Conservation (phyloP, 2,888 invertebrate species). For the Cataglyphis livida region DNA sequence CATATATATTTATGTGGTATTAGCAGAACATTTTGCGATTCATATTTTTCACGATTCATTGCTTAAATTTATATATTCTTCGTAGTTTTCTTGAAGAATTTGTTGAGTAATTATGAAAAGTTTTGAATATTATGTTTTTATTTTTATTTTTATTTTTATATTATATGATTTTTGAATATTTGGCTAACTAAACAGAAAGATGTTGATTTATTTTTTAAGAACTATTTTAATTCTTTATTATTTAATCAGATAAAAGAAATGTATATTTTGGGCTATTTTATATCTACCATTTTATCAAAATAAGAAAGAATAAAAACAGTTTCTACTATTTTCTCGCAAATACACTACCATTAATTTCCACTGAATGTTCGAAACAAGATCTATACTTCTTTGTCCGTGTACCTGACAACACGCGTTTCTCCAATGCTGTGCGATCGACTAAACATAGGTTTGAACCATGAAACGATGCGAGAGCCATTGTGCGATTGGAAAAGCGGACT, state of each 20-base stretch:
- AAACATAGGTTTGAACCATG: constrained; percentile 38
- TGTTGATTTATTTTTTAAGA: neutral
- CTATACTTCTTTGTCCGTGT: constrained; percentile 43
- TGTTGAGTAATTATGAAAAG: neutral
- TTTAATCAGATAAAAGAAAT: neutral
- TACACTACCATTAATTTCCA: constrained; percentile 73
- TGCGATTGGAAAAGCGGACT: constrained; percentile 68
- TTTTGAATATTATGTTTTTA: neutral
- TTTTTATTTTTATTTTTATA: too few relatives aligned
- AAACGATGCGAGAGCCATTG: constrained; percentile 64
- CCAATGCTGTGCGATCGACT: constrained; percentile 33
- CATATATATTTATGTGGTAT: neutral
- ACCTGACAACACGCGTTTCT: constrained; percentile 48
- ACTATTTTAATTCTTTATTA: neutral
- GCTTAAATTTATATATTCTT: neutral
- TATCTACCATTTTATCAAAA: neutral
- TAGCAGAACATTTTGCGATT: neutral
- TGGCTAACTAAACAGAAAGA: neutral
- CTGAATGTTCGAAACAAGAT: constrained; percentile 56
- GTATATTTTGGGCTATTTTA: neutral
- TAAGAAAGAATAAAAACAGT: neutral
- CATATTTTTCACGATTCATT: neutral
- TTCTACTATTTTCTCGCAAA: neutral
- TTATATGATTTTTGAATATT: constrained; percentile 3
- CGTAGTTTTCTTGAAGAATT: neutral